phyloP scores from a whole-genome alignment of 2,113 vertebrate species.

The Prietella phreatophila region DNA sequence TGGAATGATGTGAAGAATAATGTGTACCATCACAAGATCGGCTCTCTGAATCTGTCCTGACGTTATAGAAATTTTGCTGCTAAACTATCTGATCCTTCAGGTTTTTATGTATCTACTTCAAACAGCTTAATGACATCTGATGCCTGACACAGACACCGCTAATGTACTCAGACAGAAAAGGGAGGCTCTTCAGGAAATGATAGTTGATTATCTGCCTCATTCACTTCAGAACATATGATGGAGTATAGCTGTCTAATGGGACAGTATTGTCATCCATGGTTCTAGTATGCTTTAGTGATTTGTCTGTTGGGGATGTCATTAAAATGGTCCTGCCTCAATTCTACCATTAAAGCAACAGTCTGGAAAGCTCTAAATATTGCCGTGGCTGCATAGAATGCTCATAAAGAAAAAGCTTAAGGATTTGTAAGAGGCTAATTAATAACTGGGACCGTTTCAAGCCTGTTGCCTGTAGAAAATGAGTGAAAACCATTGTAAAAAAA shows the following conservation, averaged over 20 bases:
- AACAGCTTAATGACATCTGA: constrained; percentile 18
- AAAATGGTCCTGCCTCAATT: background rate
- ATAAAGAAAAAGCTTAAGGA: background rate
- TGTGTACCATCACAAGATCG: constrained; percentile 28
- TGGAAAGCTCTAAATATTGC: background rate
- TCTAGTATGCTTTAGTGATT: constrained; percentile 19
- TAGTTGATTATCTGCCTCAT: constrained; percentile 45
- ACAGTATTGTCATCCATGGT: constrained; percentile 20
- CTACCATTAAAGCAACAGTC: background rate
- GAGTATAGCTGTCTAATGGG: constrained; percentile 24
- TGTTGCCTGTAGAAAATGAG: background rate
- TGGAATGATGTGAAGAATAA: constrained; percentile 26
- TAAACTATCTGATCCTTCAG: constrained; percentile 39
- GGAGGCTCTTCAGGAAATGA: constrained; percentile 18
- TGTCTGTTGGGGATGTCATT: constrained; percentile 4
- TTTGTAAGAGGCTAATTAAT: too few relatives aligned
- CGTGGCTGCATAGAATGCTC: background rate
- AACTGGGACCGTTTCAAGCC: constrained; percentile 17
- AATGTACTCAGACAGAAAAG: constrained; percentile 20
- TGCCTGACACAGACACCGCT: constrained; percentile 24
- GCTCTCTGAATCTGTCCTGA: constrained; percentile 35
- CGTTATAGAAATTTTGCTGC: constrained; percentile 29
- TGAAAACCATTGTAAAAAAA: background rate
- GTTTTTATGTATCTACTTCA: constrained; percentile 29
- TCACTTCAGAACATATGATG: constrained; percentile 37